Conservation (phyloP, 1,140 invertebrate genomes). For the Atta cephalotes region DNA sequence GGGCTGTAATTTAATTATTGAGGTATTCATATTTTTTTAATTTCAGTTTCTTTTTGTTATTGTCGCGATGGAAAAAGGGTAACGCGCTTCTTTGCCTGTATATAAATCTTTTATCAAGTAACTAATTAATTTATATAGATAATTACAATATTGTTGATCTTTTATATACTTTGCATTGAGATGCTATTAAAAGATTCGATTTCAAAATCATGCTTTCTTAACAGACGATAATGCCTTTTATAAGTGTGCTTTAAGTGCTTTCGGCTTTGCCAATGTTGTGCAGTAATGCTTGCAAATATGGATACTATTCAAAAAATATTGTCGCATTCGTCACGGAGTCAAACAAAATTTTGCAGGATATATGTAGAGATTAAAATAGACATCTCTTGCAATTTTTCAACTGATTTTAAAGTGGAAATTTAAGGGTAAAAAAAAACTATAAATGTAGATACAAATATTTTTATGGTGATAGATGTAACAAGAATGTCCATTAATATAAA, state of each 20-base stretch:
- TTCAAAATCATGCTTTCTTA: slow-evolving; percentile 25
- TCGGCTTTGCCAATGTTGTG: slow-evolving; percentile 49
- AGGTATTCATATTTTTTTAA: slow-evolving; percentile 78
- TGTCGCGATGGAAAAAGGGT: slow-evolving; percentile 60
- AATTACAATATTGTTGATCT: slow-evolving; percentile 19
- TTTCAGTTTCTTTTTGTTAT: slow-evolving; percentile 76
- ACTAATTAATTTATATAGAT: slow-evolving; percentile 51
- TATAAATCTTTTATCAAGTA: slow-evolving; percentile 24
- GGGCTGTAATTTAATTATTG: slow-evolving; percentile 79
- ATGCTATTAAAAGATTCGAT: slow-evolving; percentile 14
- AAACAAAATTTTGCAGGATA: slow-evolving; percentile 15
- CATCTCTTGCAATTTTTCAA: neutral
- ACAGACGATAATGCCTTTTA: slow-evolving; percentile 24
- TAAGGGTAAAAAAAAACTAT: neutral
- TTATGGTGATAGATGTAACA: neutral
- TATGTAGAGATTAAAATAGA: slow-evolving; percentile 11
- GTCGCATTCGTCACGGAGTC: neutral
- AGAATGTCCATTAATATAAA: neutral
- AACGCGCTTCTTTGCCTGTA: slow-evolving; percentile 55
- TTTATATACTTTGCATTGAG: slow-evolving; percentile 39
- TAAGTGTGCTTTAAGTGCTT: slow-evolving; percentile 62
- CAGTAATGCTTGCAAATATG: slow-evolving; percentile 33
- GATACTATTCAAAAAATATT: slow-evolving; percentile 22
- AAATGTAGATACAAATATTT: neutral
- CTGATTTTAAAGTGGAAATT: neutral